phyloP scores from a whole-genome alignment of 2,797 vertebrate species.

The Apodemus agrarius region DNA sequence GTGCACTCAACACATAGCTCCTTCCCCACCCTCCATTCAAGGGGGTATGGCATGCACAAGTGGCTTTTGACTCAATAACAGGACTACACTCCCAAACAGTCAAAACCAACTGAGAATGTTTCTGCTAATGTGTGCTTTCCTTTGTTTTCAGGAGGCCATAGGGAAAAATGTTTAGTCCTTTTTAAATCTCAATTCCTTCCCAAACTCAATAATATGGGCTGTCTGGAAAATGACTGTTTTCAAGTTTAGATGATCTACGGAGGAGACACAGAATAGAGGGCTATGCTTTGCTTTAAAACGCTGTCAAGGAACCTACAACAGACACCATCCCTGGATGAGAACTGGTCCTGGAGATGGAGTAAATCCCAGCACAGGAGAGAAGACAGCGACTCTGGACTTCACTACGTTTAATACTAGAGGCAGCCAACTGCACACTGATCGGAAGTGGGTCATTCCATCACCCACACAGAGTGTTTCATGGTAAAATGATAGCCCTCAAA shows the following conservation, averaged over 20 bases:
- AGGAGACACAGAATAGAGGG: background rate
- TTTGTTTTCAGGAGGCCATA: conserved; percentile 27
- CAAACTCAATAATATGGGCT: background rate
- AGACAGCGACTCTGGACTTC: background rate
- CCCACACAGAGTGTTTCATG: background rate
- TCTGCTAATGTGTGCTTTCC: conserved; percentile 53
- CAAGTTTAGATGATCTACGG: conserved; percentile 34
- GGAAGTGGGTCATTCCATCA: background rate
- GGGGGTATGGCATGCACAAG: conserved; percentile 30
- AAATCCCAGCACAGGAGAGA: conserved; percentile 51
- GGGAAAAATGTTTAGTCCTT: background rate
- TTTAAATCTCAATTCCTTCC: conserved; percentile 51
- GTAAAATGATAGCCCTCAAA: conserved; percentile 37
- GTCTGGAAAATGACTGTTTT: conserved; percentile 42
- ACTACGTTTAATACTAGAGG: conserved; percentile 34
- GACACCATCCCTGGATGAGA: conserved; percentile 13
- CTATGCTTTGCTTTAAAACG: conserved; percentile 21
- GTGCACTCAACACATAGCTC: conserved; percentile 10
- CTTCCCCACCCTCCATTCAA: conserved; percentile 15
- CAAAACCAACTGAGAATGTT: conserved; percentile 50
- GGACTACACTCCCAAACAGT: conserved; percentile 6
- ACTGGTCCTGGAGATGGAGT: background rate
- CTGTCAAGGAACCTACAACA: conserved; percentile 20
- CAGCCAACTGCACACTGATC: conserved; percentile 16
- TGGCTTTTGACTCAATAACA: conserved; percentile 45